Base-by-base conservation (phyloP, 2,888 invertebrate genomes). In the Habroteleia sp. region DNA sequence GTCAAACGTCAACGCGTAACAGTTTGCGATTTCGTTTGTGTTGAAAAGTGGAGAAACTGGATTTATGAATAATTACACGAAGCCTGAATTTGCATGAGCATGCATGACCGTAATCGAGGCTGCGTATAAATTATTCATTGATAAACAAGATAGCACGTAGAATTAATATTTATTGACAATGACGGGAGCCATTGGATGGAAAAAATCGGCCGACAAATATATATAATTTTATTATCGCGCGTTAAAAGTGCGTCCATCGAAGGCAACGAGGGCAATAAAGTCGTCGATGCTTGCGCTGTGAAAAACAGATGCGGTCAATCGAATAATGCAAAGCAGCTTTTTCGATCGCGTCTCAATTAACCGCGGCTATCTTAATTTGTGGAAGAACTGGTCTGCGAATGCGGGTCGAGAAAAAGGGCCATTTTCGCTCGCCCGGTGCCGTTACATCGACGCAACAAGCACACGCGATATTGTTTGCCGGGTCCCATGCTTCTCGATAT, bases 381-480 rank as follows among this genome's bases (percentile, higher is more conserved):
- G 20, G 35, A 35, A 44, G 63, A 52, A 63, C 35, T 39, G 42
- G 41, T 42, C 20, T 39, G 39, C 8, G 16, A 39, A 44, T 56
- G 23, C 46, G 66, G 33, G 14, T 6, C 35, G 46, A 68, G 52
- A 56, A 56, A 66, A 58, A 68, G 37, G 27, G 25, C 39, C 41
- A 56, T 68, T 68, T 58, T 42, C 20, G 33, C 39, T 56, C 65
- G 13, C 35, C 13, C 63, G 17, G 42, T 42, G n/a, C 48, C 23
- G 10, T 41, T 56, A 44, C 65, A 37, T 37, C 25, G 52, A 37
- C 65, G 44, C 27, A 16, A 25, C 25, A 52, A 17, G 16, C 44
- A 56, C 54, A 48, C 54, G 62, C 56, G 39, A 63, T 63, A 71
- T 63, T 62, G 56, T 63, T 71, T 71, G 62, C 41, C 25, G 62